Evolutionary conservation across 2,797 vertebrate species (phyloP).

Genomic region (Eleutherodactylus coqui): DNA sequence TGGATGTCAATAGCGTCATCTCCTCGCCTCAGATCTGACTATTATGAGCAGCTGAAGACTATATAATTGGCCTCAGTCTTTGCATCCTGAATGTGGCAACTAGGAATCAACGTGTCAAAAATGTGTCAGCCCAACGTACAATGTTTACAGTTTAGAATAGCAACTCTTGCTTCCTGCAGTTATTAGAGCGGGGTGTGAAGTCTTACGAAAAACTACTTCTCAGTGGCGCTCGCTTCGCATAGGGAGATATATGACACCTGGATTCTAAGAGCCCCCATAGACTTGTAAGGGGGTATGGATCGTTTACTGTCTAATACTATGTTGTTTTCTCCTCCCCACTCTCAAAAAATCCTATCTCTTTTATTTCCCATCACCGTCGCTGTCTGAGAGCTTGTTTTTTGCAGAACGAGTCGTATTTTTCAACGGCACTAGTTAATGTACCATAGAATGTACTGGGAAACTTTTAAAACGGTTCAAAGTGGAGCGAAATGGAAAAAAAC

Average conservation of each 20-base stretch:
- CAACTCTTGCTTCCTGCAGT: background rate
- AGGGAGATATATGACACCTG: background rate
- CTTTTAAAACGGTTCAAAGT: no score
- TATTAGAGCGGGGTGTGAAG: conserved; percentile 17
- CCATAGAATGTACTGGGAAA: no score
- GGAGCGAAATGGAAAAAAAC: no score
- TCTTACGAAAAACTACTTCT: background rate
- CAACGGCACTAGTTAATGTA: no score
- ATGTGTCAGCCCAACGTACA: conserved; percentile 29
- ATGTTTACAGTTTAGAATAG: conserved; percentile 51
- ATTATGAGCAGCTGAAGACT: conserved; percentile 47
- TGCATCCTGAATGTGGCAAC: conserved; percentile 36
- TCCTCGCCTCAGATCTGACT: conserved; percentile 42
- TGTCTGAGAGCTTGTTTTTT: no score
- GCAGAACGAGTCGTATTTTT: no score
- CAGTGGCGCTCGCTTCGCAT: background rate
- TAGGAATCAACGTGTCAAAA: conserved; percentile 57
- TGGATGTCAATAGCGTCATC: conserved; percentile 60
- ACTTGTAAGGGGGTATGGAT: no score
- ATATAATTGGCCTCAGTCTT: conserved; percentile 54
- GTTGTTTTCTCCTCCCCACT: no score
- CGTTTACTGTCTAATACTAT: no score
- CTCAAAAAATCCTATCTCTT: no score
- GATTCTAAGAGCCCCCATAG: background rate
- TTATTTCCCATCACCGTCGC: no score